Base-by-base conservation (phyloP, 2,113 vertebrate species). In the Sinosuthora webbiana region DNA sequence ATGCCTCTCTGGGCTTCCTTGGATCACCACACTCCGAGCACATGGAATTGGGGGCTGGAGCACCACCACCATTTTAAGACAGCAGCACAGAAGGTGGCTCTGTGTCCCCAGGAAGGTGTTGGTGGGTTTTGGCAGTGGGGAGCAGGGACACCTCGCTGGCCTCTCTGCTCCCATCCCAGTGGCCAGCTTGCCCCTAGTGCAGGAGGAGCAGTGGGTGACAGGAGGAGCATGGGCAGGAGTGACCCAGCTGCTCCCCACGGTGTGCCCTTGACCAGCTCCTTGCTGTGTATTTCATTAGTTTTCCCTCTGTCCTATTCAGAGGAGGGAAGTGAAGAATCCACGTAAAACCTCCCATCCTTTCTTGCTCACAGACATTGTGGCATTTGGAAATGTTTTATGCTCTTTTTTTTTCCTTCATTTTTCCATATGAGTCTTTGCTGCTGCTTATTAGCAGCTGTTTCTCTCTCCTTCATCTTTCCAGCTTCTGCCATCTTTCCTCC, bases 1-100 rank as follows among this genome's bases (percentile, higher is more conserved):
- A 30, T 83, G 35, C 21, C 28, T 64, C 31, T 59, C 73, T 21
- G 49, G 31, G 10, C 17, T 56, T 67, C 55, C 64, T 68, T 49
- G 70, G 70, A 17, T 49, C 56, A 12, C 37, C 41, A 3, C 3
- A 15, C 24, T 27, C 30, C 13, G 75, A 42, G 11, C 12, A 14
- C 9, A 24, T 0, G 7, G 59, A 10, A 20, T 5, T 9, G 2
- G 15, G 13, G 7, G 13, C 9, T 0, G 1, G 16, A 65, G n/a
- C n/a, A n/a, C n/a, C 67, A 53, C 27, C 33, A 23, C 2, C 33
- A 11, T 15, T 77, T 57, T 13, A 3, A 53, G 27, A 30, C 14
- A 49, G 14, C 60, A 45, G 12, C 31, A 39, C 15, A 68, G 28
- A 11, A 23, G 14, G 3, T 13, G 44, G 23, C 22, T 44, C 31